phyloP scores from a whole-genome alignment of 2,113 vertebrate genomes.

The Lepisosteus osseus region DNA sequence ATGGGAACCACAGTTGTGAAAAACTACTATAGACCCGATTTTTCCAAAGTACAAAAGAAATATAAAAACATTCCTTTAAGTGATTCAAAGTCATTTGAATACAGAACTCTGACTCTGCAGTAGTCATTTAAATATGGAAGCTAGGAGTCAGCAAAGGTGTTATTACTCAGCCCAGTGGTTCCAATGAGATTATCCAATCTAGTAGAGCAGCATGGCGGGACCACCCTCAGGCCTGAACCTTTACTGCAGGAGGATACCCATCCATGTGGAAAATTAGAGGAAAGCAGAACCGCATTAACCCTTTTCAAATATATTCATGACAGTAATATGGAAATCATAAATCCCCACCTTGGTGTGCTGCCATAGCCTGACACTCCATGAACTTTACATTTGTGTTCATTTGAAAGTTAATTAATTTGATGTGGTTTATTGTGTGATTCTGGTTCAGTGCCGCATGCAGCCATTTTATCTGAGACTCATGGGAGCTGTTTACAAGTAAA shows the following conservation, averaged over 20 bases:
- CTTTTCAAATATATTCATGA: slow-evolving; percentile 13
- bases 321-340: slow-evolving; percentile 20
- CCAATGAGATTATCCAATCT: slow-evolving; percentile 80
- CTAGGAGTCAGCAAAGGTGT: slow-evolving; percentile 61
- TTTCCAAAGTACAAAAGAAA: background rate
- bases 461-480: background rate
- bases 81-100: slow-evolving; percentile 3
- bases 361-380: slow-evolving; percentile 20
- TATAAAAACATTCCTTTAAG: background rate
- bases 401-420: slow-evolving; percentile 3
- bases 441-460: background rate
- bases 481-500: too few relatives aligned
- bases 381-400: slow-evolving; percentile 4
- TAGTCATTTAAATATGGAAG: slow-evolving; percentile 7
- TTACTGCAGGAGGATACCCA: slow-evolving; percentile 64
- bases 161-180: slow-evolving; percentile 88
- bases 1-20: too few relatives aligned
- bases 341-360: slow-evolving; percentile 16
- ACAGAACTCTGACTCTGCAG: background rate
- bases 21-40: background rate
- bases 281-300: slow-evolving; percentile 35
- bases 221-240: slow-evolving; percentile 66
- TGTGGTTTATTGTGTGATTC: background rate
- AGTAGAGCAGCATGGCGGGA: slow-evolving; percentile 59
- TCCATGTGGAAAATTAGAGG: slow-evolving; percentile 81